Percentiles rank a stretch among this genome's conserved stretches.
These are phyloP conservation scores for Chorisops tibialis DNA, from an alignment of 2,888 invertebrate genomes.

Conservation along the genomic window DNA sequence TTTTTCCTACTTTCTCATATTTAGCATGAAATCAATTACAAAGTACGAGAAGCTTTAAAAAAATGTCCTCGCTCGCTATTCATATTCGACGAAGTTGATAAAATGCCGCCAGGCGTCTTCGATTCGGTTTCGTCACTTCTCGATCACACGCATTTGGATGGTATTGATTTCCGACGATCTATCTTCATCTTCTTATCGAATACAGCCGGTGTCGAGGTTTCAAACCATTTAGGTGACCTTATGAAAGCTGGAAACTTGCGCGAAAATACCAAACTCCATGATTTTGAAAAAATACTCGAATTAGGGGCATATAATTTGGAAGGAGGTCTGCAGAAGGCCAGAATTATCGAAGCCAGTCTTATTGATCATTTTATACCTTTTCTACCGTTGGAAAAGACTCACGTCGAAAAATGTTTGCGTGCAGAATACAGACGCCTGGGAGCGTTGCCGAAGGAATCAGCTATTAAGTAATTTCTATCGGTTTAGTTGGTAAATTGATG, in stretches of 20 bases:
- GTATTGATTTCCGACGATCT: constrained; percentile 69
- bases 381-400: constrained; percentile 81
- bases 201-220: constrained; percentile 64
- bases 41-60: background rate
- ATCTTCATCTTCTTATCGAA: constrained; percentile 91
- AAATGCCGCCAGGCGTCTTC: constrained; percentile 78
- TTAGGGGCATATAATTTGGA: constrained; percentile 64
- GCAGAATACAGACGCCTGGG: constrained; percentile 60
- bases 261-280: constrained; percentile 60
- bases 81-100: constrained; percentile 96
- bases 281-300: constrained; percentile 70
- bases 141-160: constrained; percentile 71
- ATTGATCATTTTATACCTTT: constrained; percentile 95
- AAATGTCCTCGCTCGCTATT: constrained; percentile 77
- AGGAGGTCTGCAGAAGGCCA: constrained; percentile 81
- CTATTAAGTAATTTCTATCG: constrained; percentile 37
- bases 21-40: background rate
- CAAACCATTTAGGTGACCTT: constrained; percentile 41
- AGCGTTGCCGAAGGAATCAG: constrained; percentile 32
- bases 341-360: constrained; percentile 76
- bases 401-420: constrained; percentile 73
- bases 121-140: constrained; percentile 84
- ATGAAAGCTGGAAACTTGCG: constrained; percentile 59
- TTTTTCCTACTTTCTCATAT: too few relatives aligned
- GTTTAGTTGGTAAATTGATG: background rate